Evolutionary conservation across 2,888 invertebrate species (phyloP).

Genomic region (Tenodera sinensis): DNA sequence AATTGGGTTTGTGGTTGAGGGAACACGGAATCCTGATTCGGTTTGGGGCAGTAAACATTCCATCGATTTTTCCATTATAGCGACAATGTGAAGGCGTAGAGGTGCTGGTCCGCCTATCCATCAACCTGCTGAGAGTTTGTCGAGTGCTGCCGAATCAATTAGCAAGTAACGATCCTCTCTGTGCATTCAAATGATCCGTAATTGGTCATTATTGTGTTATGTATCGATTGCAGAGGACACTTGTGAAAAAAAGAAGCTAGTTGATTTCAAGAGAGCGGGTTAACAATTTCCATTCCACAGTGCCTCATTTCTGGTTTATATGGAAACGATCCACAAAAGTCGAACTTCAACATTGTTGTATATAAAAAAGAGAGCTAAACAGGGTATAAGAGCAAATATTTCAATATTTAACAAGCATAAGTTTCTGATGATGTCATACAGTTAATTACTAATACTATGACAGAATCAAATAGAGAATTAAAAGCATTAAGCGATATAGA

Average conservation of each 20-base stretch:
- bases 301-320: neutral
- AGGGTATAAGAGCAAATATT: too few relatives aligned
- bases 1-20: neutral
- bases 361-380: too few relatives aligned
- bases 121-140: neutral
- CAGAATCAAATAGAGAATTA: too few relatives aligned
- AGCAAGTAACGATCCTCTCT: neutral
- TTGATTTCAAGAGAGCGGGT: neutral
- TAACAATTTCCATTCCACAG: neutral
- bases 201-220: neutral
- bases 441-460: too few relatives aligned
- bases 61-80: neutral
- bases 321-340: neutral
- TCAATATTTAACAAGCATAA: too few relatives aligned
- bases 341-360: neutral
- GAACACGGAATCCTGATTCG: neutral
- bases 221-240: neutral
- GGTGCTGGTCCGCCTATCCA: neutral
- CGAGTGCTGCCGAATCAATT: conserved; percentile 1
- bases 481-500: too few relatives aligned
- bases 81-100: neutral
- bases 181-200: neutral
- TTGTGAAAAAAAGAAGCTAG: neutral
- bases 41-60: neutral
- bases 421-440: too few relatives aligned